These are phyloP conservation scores for Brachionus plicatilis DNA, from an alignment of 1,140 invertebrate genomes.

Conservation along the genomic window DNA sequence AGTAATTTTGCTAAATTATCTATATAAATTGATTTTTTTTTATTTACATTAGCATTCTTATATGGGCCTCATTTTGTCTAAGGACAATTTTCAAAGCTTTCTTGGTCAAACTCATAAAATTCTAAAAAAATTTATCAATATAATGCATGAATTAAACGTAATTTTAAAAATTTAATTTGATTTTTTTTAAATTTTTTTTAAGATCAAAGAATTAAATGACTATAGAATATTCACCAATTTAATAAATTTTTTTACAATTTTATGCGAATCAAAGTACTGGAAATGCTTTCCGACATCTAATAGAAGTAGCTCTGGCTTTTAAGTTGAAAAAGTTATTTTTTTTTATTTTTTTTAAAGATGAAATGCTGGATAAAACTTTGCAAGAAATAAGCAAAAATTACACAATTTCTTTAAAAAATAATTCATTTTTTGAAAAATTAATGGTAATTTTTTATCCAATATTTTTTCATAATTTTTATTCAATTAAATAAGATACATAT, in stretches of 20 bases:
- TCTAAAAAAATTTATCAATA: not conserved
- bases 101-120: not conserved
- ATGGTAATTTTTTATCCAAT: not conserved
- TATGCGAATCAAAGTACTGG: not conserved
- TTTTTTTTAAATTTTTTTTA: not conserved
- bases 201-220: constrained; percentile 4
- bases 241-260: not conserved
- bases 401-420: not conserved
- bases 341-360: not conserved
- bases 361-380: constrained; percentile 22
- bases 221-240: not conserved
- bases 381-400: constrained; percentile 30
- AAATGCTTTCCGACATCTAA: constrained; percentile 1
- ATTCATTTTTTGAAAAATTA: not conserved
- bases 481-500: not conserved
- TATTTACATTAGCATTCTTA: not conserved
- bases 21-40: not conserved
- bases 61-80: constrained; percentile 2
- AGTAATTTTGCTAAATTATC: not conserved
- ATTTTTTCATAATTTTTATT: not conserved
- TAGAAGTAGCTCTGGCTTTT: not conserved
- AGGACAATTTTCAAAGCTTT: constrained; percentile 24
- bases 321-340: not conserved
- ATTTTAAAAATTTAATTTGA: not conserved
- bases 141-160: not conserved